A percentile compares a stretch with the other conserved stretches of the same genome.
Conservation (phyloP, 2,797 vertebrate genomes). For the Pipistrellus pipistrellus region DNA sequence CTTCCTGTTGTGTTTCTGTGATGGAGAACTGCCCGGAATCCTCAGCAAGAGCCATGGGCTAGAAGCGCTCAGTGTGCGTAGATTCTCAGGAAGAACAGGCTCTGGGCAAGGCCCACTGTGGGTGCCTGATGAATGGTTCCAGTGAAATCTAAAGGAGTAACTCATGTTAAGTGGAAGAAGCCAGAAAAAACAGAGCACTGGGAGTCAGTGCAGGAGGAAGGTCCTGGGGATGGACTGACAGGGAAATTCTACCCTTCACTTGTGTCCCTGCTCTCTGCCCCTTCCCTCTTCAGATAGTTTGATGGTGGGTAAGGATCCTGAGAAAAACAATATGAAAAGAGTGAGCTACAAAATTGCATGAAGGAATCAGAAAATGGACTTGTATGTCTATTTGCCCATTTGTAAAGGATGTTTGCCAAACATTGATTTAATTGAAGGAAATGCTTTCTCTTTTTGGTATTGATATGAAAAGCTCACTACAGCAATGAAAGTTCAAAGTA, state of each 20-base stretch:
- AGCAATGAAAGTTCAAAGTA: background rate
- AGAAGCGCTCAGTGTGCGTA: background rate
- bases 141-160: background rate
- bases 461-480: background rate
- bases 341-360: background rate
- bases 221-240: too few species aligned
- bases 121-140: background rate
- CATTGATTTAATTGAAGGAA: background rate
- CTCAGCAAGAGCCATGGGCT: fast-evolving
- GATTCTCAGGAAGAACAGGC: background rate
- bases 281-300: background rate
- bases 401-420: background rate
- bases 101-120: background rate
- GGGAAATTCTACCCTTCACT: background rate
- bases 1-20: background rate
- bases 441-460: background rate
- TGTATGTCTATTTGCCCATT: background rate
- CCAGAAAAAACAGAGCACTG: background rate
- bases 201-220: fast-evolving
- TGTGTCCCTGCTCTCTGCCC: too few species aligned
- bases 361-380: background rate
- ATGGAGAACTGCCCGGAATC: background rate
- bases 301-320: too few species aligned
- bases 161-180: background rate
- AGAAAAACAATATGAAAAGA: background rate